Evolutionary conservation across 1,140 invertebrate genomes (phyloP), one percentile per base, ranked within the genome.

Genomic region (Lepidotrigona ventralis): DNA sequence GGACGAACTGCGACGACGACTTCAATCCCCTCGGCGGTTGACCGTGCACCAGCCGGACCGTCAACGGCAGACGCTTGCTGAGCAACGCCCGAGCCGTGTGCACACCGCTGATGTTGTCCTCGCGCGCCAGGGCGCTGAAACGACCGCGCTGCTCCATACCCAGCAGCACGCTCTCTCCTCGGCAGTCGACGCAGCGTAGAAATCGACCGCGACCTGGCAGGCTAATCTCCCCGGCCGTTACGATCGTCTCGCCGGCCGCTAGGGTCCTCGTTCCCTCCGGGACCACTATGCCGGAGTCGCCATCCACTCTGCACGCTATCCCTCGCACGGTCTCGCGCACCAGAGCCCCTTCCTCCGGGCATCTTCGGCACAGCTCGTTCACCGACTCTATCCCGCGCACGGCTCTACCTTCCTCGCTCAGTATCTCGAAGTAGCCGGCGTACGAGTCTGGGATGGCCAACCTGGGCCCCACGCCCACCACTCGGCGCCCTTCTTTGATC

Each of bases 51-150:
- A 99, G 95, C 91, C 98, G 94, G 1, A 99, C 98, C 76, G 98
- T 98, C 72, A 99, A 94, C 4, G 98, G 98, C 93, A 99, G 95
- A 81, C 98, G 95, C 92, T 98, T 98, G 85, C 96, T 96, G 58
- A 99, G 94, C 74, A 99, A 95, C 90, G 98, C 98, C 89, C 97
- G 96, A 14, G 97, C 97, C 71, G 97, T 97, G 93, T 98, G 98
- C 21, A 98, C 98, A 12, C 98, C 98, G 91, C 97, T 97, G 84
- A 99, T 98, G 93, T 98, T 98, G 88, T 98, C 97, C 92, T 98
- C 97, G 90, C 97, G 96, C 54, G 98, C 98, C 39, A 99, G 95
- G 2, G 97, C 97, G 88, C 98, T 98, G 94, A 99, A 99, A 89
- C 97, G 96, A 14, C 97, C 98, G 90, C 97, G 96, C 92, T 98